Percentiles rank a stretch among this genome's conserved stretches.
phyloP scores from a whole-genome alignment of 1,140 invertebrate species.

The Paraescarpia echinospica region DNA sequence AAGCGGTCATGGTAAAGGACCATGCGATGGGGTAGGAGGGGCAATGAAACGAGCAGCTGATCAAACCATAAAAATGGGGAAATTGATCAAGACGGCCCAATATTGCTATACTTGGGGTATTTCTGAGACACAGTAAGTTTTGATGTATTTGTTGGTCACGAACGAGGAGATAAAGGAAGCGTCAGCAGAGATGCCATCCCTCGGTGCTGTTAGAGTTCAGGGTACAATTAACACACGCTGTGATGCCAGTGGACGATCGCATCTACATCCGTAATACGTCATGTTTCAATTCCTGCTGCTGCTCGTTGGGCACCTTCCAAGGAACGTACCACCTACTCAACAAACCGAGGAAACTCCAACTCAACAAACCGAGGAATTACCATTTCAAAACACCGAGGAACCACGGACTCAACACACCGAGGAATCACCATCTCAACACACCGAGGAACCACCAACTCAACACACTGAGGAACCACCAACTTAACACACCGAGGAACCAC shows the following conservation, averaged over 20 bases:
- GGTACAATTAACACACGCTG: neutral
- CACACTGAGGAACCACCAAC: too few species aligned
- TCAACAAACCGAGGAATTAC: neutral
- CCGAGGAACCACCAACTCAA: neutral
- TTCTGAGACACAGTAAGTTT: neutral
- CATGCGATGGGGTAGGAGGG: too few species aligned
- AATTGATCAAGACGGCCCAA: constrained; percentile 6
- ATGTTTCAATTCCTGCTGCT: constrained; percentile 8
- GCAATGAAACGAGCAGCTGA: too few species aligned
- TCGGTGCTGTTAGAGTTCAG: neutral
- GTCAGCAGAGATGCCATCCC: neutral
- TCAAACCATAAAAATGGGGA: neutral
- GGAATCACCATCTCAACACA: neutral
- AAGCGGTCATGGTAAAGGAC: too few species aligned
- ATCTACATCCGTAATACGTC: constrained; percentile 3
- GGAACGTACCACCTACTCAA: neutral
- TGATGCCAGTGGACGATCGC: constrained; percentile 15
- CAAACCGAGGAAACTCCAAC: neutral
- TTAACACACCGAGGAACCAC: too few species aligned
- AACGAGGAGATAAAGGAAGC: neutral
- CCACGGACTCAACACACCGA: neutral
- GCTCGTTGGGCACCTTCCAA: constrained; percentile 2
- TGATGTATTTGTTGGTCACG: too few species aligned
- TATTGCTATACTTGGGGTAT: neutral
- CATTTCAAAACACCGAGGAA: neutral